Evolutionary conservation across 1,140 invertebrate species (phyloP).

Genomic region (Pectinophora gossypiella): DNA sequence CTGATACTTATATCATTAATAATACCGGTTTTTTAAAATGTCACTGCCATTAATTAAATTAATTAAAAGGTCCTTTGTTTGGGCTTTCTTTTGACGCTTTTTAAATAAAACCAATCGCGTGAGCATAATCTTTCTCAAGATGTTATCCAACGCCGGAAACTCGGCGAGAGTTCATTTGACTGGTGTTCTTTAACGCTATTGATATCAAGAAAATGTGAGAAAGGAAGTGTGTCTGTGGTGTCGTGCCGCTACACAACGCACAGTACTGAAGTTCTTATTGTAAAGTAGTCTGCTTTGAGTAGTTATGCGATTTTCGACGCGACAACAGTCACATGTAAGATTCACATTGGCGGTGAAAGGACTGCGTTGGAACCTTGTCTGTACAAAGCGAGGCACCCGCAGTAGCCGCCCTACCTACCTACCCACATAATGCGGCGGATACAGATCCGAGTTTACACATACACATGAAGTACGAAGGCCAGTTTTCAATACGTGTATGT

Average conservation of each 20-base stretch:
- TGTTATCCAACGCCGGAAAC: slow-evolving; percentile 51
- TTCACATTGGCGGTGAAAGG: slow-evolving; percentile 68
- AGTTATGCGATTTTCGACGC: slow-evolving; percentile 52
- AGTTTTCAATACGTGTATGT: slow-evolving; percentile 65
- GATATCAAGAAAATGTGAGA: slow-evolving; percentile 73
- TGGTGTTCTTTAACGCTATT: slow-evolving; percentile 64
- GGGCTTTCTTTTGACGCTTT: background rate
- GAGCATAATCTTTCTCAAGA: slow-evolving; percentile 44
- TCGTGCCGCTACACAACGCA: slow-evolving; percentile 58
- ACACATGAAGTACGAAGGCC: slow-evolving; percentile 65
- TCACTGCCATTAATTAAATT: background rate
- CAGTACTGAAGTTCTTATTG: slow-evolving; percentile 50
- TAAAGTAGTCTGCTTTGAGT: slow-evolving; percentile 38
- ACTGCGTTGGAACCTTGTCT: slow-evolving; percentile 57
- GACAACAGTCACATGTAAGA: slow-evolving; percentile 52
- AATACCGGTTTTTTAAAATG: background rate
- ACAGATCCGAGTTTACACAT: slow-evolving; percentile 72
- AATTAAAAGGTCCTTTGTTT: background rate
- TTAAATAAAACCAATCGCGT: slow-evolving; percentile 11
- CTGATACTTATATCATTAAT: background rate
- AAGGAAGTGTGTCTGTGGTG: slow-evolving; percentile 64
- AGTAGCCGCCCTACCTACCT: slow-evolving; percentile 68
- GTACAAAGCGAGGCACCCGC: slow-evolving; percentile 65
- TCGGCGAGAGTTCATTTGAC: slow-evolving; percentile 58
- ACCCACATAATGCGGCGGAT: slow-evolving; percentile 71